A percentile compares a stretch with the other conserved stretches of the same genome.
Conservation (phyloP, 2,797 vertebrate genomes). For the Allochrocebus solatus region DNA sequence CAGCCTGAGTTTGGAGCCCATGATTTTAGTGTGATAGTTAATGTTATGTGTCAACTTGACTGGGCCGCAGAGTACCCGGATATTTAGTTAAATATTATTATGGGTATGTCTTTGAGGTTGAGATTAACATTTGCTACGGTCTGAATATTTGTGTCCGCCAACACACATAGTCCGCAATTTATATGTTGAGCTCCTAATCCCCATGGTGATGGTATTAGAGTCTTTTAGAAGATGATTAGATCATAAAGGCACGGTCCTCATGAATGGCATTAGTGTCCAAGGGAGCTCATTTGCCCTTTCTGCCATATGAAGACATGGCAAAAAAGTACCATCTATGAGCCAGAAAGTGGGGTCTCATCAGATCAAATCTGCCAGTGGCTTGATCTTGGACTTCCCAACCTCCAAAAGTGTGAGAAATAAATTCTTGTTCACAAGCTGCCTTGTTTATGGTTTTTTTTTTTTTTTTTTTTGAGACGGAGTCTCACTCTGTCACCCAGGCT, state of each 20-base stretch:
- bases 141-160: background rate
- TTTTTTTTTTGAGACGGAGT: too few species aligned
- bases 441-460: background rate
- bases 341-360: background rate
- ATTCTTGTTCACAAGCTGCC: background rate
- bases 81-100: background rate
- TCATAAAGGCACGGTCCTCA: background rate
- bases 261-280: background rate
- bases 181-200: background rate
- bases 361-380: background rate
- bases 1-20: background rate
- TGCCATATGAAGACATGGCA: background rate
- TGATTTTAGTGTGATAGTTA: background rate
- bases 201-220: background rate
- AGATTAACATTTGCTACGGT: conserved; percentile 8
- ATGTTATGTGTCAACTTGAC: background rate
- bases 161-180: background rate
- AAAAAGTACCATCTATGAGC: background rate
- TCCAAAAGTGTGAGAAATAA: background rate
- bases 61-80: background rate
- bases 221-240: background rate
- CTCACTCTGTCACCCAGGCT: too few species aligned
- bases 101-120: background rate
- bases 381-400: background rate
- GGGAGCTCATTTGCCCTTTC: background rate